phyloP scores from a whole-genome alignment of 2,797 vertebrate genomes.

The Poecilia gillii region DNA sequence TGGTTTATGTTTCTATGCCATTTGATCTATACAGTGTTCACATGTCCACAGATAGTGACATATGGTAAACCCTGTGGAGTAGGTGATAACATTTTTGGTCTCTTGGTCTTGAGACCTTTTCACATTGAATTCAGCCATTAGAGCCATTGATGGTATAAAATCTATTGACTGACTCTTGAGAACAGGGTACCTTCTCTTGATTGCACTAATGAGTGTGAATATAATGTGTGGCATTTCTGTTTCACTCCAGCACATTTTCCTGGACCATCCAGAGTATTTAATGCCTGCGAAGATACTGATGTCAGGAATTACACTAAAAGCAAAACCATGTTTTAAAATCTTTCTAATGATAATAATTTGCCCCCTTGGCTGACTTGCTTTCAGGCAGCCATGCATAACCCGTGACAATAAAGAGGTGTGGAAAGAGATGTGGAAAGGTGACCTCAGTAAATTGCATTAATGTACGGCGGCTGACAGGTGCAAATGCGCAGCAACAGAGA shows the following conservation, averaged over 20 bases:
- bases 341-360: slow-evolving; percentile 79
- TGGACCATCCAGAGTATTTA: slow-evolving; percentile 59
- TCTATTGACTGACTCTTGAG: slow-evolving; percentile 13
- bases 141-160: slow-evolving; percentile 15
- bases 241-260: slow-evolving; percentile 22
- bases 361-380: slow-evolving; percentile 68
- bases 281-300: slow-evolving; percentile 53
- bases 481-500: too few relatives aligned
- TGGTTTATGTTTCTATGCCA: not conserved
- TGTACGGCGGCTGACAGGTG: not conserved
- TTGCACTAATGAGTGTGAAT: not conserved
- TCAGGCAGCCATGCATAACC: slow-evolving; percentile 74
- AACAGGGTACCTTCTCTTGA: not conserved
- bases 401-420: slow-evolving; percentile 68
- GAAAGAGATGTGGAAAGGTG: slow-evolving; percentile 76
- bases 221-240: slow-evolving; percentile 13
- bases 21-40: not conserved
- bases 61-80: slow-evolving; percentile 6
- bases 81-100: not conserved
- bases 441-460: slow-evolving; percentile 73
- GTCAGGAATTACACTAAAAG: slow-evolving; percentile 82
- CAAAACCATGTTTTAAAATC: slow-evolving; percentile 80
- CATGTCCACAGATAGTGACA: slow-evolving; percentile 10
- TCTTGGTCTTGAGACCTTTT: slow-evolving; percentile 9
- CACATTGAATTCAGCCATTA: slow-evolving; percentile 27